Conservation (phyloP, 2,113 vertebrate species). For the Otis tarda region DNA sequence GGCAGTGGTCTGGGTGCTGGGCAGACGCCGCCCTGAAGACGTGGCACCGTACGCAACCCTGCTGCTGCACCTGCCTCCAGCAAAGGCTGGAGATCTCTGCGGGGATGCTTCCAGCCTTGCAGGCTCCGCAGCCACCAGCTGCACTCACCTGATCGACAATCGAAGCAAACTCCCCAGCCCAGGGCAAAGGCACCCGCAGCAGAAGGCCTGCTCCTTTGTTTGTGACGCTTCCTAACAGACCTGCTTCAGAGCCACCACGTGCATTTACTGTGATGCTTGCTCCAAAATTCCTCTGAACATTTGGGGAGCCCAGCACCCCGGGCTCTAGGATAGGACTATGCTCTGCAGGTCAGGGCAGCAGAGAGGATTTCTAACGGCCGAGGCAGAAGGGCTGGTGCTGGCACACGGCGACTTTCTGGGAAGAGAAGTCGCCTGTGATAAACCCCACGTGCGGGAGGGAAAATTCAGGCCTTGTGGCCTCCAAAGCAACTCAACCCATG, state of each 20-base stretch:
- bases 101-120: not conserved
- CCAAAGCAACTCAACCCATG: not conserved
- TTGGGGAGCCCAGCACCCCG: not conserved
- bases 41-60: not conserved
- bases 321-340: not conserved
- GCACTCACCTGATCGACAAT: not conserved
- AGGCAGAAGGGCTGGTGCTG: not conserved
- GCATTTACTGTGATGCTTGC: not conserved
- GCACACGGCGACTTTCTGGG: not conserved
- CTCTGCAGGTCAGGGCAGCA: not conserved
- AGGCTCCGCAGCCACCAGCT: constrained; percentile 16
- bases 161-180: not conserved
- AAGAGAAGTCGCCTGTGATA: not conserved
- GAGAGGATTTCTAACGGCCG: not conserved
- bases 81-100: constrained; percentile 7
- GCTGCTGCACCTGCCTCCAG: not conserved
- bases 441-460: not conserved
- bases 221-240: not conserved
- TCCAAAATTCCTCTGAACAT: not conserved
- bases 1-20: not conserved
- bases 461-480: not conserved
- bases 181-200: not conserved
- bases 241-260: not conserved
- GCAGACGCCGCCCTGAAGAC: not conserved
- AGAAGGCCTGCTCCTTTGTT: not conserved